Evolutionary conservation across 2,888 invertebrate genomes (phyloP), one percentile per base, ranked within the genome.

Genomic region (Spatulosminthurus flaviceps): DNA sequence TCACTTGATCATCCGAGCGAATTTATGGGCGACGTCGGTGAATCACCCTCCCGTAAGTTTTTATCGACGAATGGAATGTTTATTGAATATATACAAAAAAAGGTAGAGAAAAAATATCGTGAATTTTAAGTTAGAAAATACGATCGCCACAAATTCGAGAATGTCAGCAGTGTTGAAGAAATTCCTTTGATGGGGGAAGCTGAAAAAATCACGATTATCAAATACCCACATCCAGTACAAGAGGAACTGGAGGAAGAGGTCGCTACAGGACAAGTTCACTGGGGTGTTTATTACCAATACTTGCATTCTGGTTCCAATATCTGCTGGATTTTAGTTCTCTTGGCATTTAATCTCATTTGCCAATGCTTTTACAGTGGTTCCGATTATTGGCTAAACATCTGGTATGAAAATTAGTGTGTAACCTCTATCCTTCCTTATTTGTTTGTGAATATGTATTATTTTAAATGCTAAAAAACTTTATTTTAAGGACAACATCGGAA

Each of bases 341-440:
- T 90, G 0, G 29, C 92, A 0, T 87, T 91, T 60, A 89, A 92
- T 77, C 82, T 94, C 24, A 83, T 92, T 9, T 93, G 93, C 4
- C 94, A 95, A 88, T 87, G 90, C 26, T 88, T 92, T 75, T 92
- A 92, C 79, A 93, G 93, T 66, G 90, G 91, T 74, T 90, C 91
- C 71, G 95, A 95, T 87, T 92, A 93, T 86, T 94, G 94, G 93
- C 90, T 95, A 0, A 92, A 92, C 1, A 88, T 91, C 85, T 95
- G 95, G 95, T 94, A 22, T 64, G 75, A 28, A n/a, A 21, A 1
- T 29, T 13, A 60, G 22, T 34, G 4, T 9, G 4, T 9, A 34
- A n/a, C n/a, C 9, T 34, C 34, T 34, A 34, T 34, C 34, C 4
- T 34, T 34, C 34, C 34, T 34, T 9, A 34, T 34, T 4, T 34